Evolutionary conservation across 2,888 invertebrate genomes (phyloP), one percentile per base, ranked within the genome.

Genomic region (Agriotes lineatus): DNA sequence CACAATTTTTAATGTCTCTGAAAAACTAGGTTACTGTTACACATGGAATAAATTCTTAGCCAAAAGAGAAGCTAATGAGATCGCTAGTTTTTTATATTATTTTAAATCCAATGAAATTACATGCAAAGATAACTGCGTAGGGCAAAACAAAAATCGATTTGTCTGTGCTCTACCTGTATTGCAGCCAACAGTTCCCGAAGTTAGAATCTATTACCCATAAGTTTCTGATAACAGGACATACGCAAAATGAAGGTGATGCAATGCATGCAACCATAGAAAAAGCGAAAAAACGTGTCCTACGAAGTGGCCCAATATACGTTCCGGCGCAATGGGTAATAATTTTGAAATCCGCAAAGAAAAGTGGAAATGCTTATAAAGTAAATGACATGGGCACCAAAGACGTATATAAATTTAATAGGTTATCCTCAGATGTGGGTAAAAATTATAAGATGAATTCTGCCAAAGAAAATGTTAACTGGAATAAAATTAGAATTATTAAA

Each of bases 51-150:
- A 67, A 56, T 35, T 18, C 9, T 18, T 67, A 12, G 67, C 56
- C 18, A 61, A 62, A 61, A 33, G 67, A 9, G 67, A 16, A 10
- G 62, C 57, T 10, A 67, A 63, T 22, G 56, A 63, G 45, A 57
- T 63, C 10, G 30, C 44, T 6, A 67, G 67, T 12, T 67, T 52
- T 22, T 14, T 48, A 20, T 6, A 54, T n/a, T 25, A 56, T 18
- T 62, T 12, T 18, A 9, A 35, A 18, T 1, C 16, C 16, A 54
- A 33, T 54, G 1, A 20, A 9, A 18, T 14, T 16, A 33, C 12
- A 12, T 12, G 9, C 33, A 35, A 54, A n/a, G n/a, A n/a, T n/a
- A n/a, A n/a, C n/a, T 60, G 60, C n/a, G 14, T 18, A 9, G 60
- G 30, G 2, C 60, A 60, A 48, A 45, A 60, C 14, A 60, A 60